Evolutionary conservation across 2,797 vertebrate genomes (phyloP).

Genomic region (Emys orbicularis): DNA sequence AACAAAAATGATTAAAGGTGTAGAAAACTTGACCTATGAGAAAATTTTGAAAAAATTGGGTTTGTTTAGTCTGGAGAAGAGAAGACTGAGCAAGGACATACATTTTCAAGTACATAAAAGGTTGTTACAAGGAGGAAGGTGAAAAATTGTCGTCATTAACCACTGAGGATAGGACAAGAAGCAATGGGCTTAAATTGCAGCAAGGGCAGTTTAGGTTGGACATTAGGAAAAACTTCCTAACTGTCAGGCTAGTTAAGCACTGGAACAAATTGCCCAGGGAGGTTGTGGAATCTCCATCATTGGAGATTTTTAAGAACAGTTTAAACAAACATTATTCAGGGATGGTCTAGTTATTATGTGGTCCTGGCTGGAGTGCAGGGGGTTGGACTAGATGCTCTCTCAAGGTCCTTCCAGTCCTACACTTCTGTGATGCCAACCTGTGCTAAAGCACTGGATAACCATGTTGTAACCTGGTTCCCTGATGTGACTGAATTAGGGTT

Average conservation of each 20-base stretch:
- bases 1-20: too few species aligned
- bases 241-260: not conserved
- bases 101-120: not conserved
- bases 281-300: not conserved
- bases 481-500: not conserved
- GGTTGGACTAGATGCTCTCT: not conserved
- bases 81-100: not conserved
- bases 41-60: not conserved
- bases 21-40: too few species aligned
- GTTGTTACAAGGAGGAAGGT: not conserved
- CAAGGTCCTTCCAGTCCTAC: not conserved
- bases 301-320: not conserved
- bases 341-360: not conserved
- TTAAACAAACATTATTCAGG: not conserved
- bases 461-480: not conserved
- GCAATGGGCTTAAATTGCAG: not conserved
- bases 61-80: not conserved
- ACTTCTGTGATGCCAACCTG: not conserved
- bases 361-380: not conserved
- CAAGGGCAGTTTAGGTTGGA: not conserved
- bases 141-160: not conserved
- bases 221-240: not conserved
- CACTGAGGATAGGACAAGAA: not conserved
- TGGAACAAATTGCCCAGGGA: not conserved
- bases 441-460: not conserved